phyloP scores from a whole-genome alignment of 2,113 vertebrate genomes.

The Sigmodon hispidus region DNA sequence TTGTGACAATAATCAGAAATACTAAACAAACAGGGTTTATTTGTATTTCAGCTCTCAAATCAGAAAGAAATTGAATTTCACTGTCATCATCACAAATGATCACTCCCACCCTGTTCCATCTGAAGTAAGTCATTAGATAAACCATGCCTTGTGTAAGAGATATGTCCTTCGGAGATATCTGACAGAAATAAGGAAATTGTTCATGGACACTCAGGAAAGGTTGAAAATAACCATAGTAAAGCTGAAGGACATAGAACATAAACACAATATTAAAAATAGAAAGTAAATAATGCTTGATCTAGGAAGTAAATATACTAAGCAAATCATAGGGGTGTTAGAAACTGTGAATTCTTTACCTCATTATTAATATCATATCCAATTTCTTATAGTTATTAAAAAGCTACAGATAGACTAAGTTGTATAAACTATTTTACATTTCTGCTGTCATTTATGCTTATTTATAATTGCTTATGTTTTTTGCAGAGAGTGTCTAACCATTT shows the following conservation, averaged over 20 bases:
- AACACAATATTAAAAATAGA: neutral
- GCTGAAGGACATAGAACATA: neutral
- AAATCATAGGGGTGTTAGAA: fast-evolving
- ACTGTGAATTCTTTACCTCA: neutral
- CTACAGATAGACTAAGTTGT: neutral
- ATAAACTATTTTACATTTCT: neutral
- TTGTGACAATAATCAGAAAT: neutral
- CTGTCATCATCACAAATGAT: neutral
- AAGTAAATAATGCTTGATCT: fast-evolving
- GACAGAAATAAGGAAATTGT: neutral
- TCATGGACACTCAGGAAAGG: too few species aligned
- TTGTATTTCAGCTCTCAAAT: neutral
- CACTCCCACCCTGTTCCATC: neutral
- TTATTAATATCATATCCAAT: neutral
- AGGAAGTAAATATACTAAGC: neutral
- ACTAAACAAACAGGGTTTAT: neutral
- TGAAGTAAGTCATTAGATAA: neutral
- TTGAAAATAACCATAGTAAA: neutral
- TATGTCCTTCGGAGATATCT: neutral
- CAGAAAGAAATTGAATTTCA: neutral
- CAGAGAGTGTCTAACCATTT: neutral
- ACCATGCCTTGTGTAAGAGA: neutral
- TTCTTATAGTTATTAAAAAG: neutral
- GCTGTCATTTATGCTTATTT: neutral
- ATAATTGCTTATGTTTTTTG: neutral